Evolutionary conservation across 2,888 invertebrate genomes (phyloP).

Genomic region (Campopleginae sp.): DNA sequence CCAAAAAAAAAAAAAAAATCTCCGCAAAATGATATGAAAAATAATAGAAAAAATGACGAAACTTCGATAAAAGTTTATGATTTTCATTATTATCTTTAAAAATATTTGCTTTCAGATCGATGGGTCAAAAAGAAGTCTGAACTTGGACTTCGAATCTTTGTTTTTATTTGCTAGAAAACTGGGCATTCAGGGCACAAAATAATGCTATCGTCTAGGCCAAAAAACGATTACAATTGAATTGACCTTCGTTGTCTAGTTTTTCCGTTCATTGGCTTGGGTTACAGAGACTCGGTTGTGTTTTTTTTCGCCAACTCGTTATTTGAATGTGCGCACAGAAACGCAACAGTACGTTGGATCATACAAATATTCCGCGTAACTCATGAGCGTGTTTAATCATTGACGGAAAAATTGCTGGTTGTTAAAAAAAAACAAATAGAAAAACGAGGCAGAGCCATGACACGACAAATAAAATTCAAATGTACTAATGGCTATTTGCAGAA

Average conservation of each 20-base stretch:
- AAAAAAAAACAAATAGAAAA: neutral
- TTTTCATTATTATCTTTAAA: too few species aligned
- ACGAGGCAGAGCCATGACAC: neutral
- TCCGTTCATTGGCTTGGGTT: slow-evolving; percentile 39
- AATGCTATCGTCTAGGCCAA: neutral
- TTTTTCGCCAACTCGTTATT: slow-evolving; percentile 14
- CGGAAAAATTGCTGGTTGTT: neutral
- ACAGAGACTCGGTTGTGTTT: slow-evolving; percentile 2
- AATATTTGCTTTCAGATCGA: too few species aligned
- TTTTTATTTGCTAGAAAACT: neutral
- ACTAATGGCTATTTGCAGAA: neutral
- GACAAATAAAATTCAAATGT: neutral
- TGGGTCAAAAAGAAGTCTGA: too few species aligned
- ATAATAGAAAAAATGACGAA: neutral
- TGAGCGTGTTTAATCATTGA: neutral
- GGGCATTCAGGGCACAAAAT: neutral
- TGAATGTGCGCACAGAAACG: neutral
- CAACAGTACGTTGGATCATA: neutral
- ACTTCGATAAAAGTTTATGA: too few species aligned
- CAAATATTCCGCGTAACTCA: too few species aligned
- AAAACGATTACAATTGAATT: slow-evolving; percentile 10
- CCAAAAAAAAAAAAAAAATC: neutral
- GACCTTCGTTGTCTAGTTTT: slow-evolving; percentile 35
- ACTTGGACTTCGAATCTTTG: too few species aligned
- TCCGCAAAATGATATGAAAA: neutral